phyloP scores from a whole-genome alignment of 2,113 vertebrate species.

The Willisornis vidua region DNA sequence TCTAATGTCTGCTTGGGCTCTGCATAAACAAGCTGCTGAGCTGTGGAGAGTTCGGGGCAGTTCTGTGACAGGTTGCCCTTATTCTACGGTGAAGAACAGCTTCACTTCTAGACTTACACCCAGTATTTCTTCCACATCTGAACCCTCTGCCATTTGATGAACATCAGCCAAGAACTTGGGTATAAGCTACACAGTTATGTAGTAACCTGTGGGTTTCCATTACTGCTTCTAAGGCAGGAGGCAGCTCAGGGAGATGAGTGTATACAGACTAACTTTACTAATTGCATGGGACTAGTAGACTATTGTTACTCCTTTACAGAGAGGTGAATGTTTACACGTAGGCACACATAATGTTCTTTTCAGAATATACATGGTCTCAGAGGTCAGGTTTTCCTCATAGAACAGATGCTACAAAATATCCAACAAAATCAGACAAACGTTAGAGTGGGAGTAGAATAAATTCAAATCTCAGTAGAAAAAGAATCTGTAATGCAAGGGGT shows the following conservation, averaged over 20 bases:
- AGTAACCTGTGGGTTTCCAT: not conserved
- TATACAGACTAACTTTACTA: not conserved
- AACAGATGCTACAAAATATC: not conserved
- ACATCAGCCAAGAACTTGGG: not conserved
- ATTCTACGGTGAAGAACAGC: not conserved
- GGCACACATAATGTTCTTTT: not conserved
- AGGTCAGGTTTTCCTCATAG: not conserved
- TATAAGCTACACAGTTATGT: not conserved
- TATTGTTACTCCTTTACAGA: not conserved
- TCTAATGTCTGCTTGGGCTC: not conserved
- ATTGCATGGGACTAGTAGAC: not conserved
- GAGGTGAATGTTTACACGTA: not conserved
- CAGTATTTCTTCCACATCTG: not conserved
- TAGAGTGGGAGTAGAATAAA: not conserved
- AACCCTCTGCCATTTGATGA: not conserved
- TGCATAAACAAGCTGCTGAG: not conserved
- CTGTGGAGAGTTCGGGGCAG: not conserved
- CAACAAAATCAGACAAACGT: not conserved
- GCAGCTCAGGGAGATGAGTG: not conserved
- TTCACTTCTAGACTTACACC: not conserved
- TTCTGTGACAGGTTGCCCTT: not conserved
- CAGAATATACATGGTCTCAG: not conserved
- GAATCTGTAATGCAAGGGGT: not conserved
- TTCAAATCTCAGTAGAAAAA: not conserved
- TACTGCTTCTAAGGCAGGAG: not conserved